Conservation (phyloP, 2,888 invertebrate species). For the Lucinisca nassula region DNA sequence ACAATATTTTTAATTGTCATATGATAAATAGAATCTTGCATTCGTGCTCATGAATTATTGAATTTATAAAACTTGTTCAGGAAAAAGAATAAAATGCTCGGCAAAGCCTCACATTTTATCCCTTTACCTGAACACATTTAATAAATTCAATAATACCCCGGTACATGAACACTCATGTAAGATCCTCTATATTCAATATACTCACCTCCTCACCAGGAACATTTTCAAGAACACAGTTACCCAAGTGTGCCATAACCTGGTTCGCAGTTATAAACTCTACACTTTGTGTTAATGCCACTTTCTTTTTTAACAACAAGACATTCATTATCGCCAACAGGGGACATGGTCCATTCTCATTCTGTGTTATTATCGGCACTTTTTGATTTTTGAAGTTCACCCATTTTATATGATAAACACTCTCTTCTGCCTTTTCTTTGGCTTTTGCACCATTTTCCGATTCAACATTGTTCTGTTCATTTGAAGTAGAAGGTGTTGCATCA, state of each 20-base stretch:
- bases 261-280: conserved; percentile 89
- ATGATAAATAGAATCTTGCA: no score
- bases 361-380: conserved; percentile 89
- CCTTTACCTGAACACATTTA: no score
- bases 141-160: no score
- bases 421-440: conserved; percentile 21
- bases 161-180: no score
- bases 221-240: conserved; percentile 88
- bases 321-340: conserved; percentile 90
- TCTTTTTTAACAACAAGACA: conserved; percentile 89
- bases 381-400: conserved; percentile 88
- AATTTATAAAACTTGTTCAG: no score
- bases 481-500: conserved; percentile 4
- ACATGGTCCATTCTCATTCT: conserved; percentile 90
- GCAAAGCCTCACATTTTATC: no score
- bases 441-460: conserved; percentile 31
- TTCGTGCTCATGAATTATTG: no score
- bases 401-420: conserved; percentile 89
- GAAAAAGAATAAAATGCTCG: no score
- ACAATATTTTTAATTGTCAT: no score
- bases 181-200: no score
- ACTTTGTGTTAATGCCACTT: conserved; percentile 87
- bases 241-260: conserved; percentile 89
- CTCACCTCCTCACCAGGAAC: conserved; percentile 87
- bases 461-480: conserved; percentile 18